Conservation (phyloP, 2,888 invertebrate species). For the Cryptophagus acutangulus region DNA sequence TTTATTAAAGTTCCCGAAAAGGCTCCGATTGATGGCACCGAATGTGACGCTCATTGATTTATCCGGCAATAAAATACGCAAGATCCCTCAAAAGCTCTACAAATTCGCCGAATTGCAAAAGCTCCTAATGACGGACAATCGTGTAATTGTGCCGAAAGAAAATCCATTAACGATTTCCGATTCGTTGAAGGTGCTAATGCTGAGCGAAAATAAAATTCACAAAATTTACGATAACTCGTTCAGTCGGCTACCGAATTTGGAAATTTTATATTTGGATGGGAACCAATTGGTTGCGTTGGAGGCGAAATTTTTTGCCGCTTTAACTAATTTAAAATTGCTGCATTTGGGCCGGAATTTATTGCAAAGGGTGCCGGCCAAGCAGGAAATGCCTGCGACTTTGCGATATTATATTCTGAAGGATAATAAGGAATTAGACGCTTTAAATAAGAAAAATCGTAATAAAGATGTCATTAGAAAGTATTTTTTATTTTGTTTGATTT, state of each 20-base stretch:
- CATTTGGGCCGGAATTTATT: slow-evolving; percentile 38
- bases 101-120: slow-evolving; percentile 32
- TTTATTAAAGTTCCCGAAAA: slow-evolving; percentile 26
- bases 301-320: slow-evolving; percentile 29
- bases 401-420: background rate
- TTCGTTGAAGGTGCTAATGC: slow-evolving; percentile 34
- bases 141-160: slow-evolving; percentile 30
- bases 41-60: slow-evolving; percentile 36
- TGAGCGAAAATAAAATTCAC: slow-evolving; percentile 38
- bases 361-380: slow-evolving; percentile 22
- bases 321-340: slow-evolving; percentile 36
- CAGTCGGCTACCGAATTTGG: slow-evolving; percentile 29
- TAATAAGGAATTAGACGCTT: no score
- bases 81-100: slow-evolving; percentile 30
- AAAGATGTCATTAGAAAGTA: no score
- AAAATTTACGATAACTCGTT: slow-evolving; percentile 34
- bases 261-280: slow-evolving; percentile 39
- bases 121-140: slow-evolving; percentile 31
- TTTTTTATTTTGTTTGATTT: no score
- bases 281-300: slow-evolving; percentile 33
- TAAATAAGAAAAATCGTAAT: no score
- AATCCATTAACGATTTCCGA: slow-evolving; percentile 31
- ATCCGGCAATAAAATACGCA: slow-evolving; percentile 36
- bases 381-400: slow-evolving; percentile 19
- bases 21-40: slow-evolving; percentile 9